Conservation (phyloP, 2,888 invertebrate genomes). For the Abrostola tripartita region DNA sequence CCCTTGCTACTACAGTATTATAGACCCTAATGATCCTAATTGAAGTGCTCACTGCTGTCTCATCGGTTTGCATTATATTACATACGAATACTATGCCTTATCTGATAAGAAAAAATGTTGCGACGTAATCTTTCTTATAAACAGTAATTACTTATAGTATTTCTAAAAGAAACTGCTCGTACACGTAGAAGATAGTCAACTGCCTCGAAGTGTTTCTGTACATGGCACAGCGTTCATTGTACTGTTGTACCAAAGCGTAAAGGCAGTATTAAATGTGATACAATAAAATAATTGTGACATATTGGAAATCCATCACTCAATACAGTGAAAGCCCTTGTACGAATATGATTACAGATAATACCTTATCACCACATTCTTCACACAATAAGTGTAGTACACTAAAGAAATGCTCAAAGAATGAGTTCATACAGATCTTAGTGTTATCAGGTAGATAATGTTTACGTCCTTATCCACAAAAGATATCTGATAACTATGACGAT, state of each 20-base stretch:
- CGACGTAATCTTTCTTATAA: background rate
- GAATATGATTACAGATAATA: slow-evolving; percentile 12
- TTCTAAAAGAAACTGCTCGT: background rate
- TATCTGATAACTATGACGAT: slow-evolving; percentile 74
- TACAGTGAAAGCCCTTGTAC: slow-evolving; percentile 11
- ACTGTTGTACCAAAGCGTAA: no score
- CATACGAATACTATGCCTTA: background rate
- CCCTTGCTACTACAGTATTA: slow-evolving; percentile 17
- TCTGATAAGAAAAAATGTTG: background rate
- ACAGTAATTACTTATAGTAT: background rate
- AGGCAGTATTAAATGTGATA: slow-evolving; percentile 2
- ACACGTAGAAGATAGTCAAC: background rate
- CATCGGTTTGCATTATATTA: background rate
- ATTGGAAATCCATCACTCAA: slow-evolving; percentile 4
- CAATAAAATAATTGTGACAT: slow-evolving; percentile 2
- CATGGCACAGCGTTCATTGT: no score
- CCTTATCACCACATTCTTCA: slow-evolving; percentile 35
- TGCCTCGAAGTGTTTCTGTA: no score
- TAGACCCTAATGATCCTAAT: slow-evolving; percentile 20
- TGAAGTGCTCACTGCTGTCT: slow-evolving; percentile 1
- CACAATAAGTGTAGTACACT: slow-evolving; percentile 38
- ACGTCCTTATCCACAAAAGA: slow-evolving; percentile 75
- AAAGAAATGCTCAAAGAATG: slow-evolving; percentile 65
- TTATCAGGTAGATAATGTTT: slow-evolving; percentile 79
- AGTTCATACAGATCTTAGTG: slow-evolving; percentile 71